Conservation (phyloP, 2,113 vertebrate species). For the Gnathonemus longibarbis region DNA sequence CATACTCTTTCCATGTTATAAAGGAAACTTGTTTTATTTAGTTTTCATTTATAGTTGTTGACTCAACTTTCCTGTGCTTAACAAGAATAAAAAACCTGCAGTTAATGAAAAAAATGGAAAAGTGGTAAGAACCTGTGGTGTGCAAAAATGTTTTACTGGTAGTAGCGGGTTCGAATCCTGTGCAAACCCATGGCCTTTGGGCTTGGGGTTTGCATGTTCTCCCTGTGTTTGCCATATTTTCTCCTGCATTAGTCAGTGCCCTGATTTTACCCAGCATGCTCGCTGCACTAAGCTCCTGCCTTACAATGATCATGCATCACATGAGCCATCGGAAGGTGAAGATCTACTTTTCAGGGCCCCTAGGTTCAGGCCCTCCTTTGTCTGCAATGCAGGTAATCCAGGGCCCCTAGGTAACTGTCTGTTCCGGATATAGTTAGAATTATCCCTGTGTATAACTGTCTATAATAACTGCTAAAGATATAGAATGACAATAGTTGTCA, state of each 20-base stretch:
- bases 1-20: too few relatives aligned
- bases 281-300: not conserved
- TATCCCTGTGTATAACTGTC: not conserved
- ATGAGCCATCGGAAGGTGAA: not conserved
- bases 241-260: not conserved
- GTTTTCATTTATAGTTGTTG: too few relatives aligned
- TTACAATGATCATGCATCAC: not conserved
- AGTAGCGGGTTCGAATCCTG: not conserved
- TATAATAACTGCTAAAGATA: not conserved
- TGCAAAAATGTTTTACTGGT: too few relatives aligned
- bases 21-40: too few relatives aligned
- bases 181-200: not conserved
- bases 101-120: too few relatives aligned
- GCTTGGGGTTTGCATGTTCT: not conserved
- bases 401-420: not conserved
- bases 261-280: not conserved
- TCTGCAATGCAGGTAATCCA: not conserved
- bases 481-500: not conserved
- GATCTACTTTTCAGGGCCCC: not conserved
- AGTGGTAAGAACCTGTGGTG: too few relatives aligned
- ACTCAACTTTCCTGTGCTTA: too few relatives aligned
- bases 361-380: not conserved
- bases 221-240: not conserved
- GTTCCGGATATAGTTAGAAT: not conserved
- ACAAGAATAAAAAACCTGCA: too few relatives aligned